phyloP scores from a whole-genome alignment of 2,888 invertebrate genomes.

The Dasysyrphus albostriatus region DNA sequence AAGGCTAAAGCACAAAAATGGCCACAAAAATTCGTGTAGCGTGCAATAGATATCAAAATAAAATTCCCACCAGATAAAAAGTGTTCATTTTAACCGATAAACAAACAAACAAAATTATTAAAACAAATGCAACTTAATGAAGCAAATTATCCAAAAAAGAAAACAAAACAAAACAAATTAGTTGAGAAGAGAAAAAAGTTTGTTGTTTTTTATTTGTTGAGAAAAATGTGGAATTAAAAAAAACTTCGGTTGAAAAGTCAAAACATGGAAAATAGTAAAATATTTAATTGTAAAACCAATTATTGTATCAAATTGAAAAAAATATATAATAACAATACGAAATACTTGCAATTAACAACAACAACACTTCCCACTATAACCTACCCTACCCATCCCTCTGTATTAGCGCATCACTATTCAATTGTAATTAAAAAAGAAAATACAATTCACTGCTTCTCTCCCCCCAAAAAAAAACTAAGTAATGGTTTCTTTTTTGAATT shows the following conservation, averaged over 20 bases:
- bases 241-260: constrained; percentile 79
- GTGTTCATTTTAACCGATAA: constrained; percentile 84
- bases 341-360: constrained; percentile 12
- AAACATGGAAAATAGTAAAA: constrained; percentile 58
- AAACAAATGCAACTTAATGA: constrained; percentile 74
- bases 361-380: constrained; percentile 49
- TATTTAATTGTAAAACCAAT: constrained; percentile 79
- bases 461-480: neutral
- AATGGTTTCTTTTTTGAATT: constrained; percentile 1
- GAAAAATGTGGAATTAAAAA: constrained; percentile 78
- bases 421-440: constrained; percentile 2
- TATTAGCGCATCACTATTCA: constrained; percentile 30
- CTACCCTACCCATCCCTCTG: neutral
- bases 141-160: constrained; percentile 65
- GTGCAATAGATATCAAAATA: constrained; percentile 89
- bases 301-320: constrained; percentile 74
- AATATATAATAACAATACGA: constrained; percentile 10
- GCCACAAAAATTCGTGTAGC: constrained; percentile 95
- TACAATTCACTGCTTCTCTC: neutral
- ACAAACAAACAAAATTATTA: constrained; percentile 71
- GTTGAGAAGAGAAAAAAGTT: constrained; percentile 42
- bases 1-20: constrained; percentile 95
- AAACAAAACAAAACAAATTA: constrained; percentile 49
- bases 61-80: constrained; percentile 84
- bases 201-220: constrained; percentile 12